Evolutionary conservation across 2,797 vertebrate genomes (phyloP).

Genomic region (Harpagifer antarcticus): DNA sequence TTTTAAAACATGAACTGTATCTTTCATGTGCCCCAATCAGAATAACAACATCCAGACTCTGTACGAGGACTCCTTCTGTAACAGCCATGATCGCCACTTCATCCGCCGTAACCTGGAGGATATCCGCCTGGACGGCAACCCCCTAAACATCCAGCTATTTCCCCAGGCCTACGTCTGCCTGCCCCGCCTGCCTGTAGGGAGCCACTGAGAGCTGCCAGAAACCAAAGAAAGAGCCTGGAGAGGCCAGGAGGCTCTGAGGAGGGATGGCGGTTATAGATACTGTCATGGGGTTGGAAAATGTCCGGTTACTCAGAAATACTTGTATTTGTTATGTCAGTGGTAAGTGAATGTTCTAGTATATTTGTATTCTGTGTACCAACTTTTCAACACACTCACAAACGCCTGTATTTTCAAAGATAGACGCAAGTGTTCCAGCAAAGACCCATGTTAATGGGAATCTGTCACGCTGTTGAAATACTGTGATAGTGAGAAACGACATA

Average conservation of each 20-base stretch:
- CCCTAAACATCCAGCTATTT: slow-evolving; percentile 86
- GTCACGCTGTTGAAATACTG: background rate
- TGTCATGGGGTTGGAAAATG: background rate
- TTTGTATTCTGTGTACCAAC: background rate
- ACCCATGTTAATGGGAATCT: background rate
- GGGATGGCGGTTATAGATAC: background rate
- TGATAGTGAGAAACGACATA: background rate
- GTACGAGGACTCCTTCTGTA: slow-evolving; percentile 84
- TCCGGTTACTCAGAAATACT: background rate
- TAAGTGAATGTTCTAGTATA: background rate
- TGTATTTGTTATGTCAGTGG: too few species aligned
- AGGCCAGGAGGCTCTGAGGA: too few species aligned
- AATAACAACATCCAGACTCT: slow-evolving; percentile 87
- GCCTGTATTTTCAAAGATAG: background rate
- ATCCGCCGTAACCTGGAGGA: slow-evolving; percentile 85
- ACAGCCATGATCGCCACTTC: slow-evolving; percentile 75
- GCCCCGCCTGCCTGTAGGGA: slow-evolving; percentile 85
- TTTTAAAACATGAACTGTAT: background rate
- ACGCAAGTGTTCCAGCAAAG: background rate
- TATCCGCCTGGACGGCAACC: slow-evolving; percentile 88
- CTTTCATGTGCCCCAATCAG: slow-evolving; percentile 63
- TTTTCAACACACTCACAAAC: background rate
- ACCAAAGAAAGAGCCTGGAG: background rate
- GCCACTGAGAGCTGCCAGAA: slow-evolving; percentile 1
- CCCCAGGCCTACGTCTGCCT: slow-evolving; percentile 85